These are phyloP conservation scores for Epicauta chinensis DNA, from an alignment of 1,140 invertebrate genomes.

Conservation along the genomic window DNA sequence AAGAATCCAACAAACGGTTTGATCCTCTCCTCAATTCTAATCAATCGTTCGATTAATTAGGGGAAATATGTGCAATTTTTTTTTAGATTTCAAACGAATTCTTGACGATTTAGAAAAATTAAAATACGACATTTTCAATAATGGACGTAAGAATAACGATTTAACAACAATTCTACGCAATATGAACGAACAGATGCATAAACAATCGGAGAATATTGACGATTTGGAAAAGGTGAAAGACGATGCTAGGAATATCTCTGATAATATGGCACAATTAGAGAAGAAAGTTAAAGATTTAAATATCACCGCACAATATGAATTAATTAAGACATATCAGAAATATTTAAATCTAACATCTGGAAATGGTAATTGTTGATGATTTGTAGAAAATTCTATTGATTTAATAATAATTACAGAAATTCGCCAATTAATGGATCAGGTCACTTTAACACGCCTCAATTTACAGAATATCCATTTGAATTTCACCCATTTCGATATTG, in stretches of 20 bases:
- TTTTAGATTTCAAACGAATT: slow-evolving; percentile 26
- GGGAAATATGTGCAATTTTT: background rate
- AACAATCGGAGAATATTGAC: slow-evolving; percentile 13
- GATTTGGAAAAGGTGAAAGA: slow-evolving; percentile 42
- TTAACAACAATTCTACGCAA: slow-evolving; percentile 23
- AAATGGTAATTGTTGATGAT: slow-evolving; percentile 25
- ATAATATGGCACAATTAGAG: slow-evolving; percentile 47
- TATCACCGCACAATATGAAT: slow-evolving; percentile 42
- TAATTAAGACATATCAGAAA: slow-evolving; percentile 38
- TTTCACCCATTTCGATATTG: slow-evolving; percentile 2
- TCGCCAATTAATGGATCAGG: slow-evolving; percentile 43
- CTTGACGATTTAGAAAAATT: slow-evolving; percentile 26
- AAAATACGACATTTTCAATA: slow-evolving; percentile 25
- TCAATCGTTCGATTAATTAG: background rate
- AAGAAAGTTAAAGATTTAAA: slow-evolving; percentile 48
- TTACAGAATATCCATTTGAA: slow-evolving; percentile 17
- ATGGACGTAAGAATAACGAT: slow-evolving; percentile 29
- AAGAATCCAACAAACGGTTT: slow-evolving; percentile 28
- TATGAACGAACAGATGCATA: slow-evolving; percentile 20
- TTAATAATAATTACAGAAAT: slow-evolving; percentile 35
- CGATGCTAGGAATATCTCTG: slow-evolving; percentile 43
- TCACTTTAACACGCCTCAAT: slow-evolving; percentile 39
- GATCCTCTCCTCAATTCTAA: background rate
- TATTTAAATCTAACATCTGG: slow-evolving; percentile 30
- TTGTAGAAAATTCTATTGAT: too few species aligned